phyloP scores from a whole-genome alignment of 2,113 vertebrate species.

The Pseudorectes ferrugineus region DNA sequence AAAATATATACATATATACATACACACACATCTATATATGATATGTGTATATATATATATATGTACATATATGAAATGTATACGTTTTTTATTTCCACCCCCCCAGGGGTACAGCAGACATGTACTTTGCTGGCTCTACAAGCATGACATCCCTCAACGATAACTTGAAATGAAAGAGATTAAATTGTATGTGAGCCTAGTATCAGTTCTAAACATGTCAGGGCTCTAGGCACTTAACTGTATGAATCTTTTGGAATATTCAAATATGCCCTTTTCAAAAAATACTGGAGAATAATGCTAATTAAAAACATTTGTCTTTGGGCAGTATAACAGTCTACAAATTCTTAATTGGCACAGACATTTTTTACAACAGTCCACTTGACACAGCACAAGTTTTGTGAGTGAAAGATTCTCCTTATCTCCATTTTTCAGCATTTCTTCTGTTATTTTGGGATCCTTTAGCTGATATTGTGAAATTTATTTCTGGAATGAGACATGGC shows the following conservation, averaged over 20 bases:
- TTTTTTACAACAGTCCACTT: neutral
- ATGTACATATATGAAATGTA: neutral
- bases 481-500: neutral
- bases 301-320: neutral
- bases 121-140: neutral
- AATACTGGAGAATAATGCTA: conserved; percentile 8
- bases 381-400: neutral
- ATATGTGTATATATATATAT: fast-evolving
- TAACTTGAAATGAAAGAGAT: conserved; percentile 32
- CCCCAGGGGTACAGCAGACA: neutral
- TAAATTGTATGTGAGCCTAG: neutral
- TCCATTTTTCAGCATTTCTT: neutral
- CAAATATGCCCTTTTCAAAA: neutral
- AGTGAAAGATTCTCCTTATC: neutral
- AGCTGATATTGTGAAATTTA: neutral
- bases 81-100: neutral
- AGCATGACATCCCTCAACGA: neutral
- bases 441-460: neutral
- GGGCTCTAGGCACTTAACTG: neutral
- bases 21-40: neutral
- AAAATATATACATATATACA: neutral
- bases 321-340: neutral
- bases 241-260: neutral
- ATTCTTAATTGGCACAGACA: neutral
- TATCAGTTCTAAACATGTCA: conserved; percentile 24